A percentile compares a stretch with the other conserved stretches of the same genome.
Conservation (phyloP, 2,797 vertebrate genomes). For the Fundulus diaphanus region DNA sequence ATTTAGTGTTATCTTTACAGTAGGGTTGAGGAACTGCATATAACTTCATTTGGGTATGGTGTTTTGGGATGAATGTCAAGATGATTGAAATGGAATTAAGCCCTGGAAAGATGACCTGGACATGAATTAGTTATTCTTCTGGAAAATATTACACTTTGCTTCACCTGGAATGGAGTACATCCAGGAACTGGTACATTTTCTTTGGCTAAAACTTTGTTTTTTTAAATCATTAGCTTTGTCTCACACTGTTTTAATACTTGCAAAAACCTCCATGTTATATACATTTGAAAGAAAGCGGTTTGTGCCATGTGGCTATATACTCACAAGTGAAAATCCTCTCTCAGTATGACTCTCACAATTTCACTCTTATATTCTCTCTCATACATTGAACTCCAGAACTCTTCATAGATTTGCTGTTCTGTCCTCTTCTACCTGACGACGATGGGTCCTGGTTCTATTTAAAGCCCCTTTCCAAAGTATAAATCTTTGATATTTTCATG, state of each 20-base stretch:
- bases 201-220: background rate
- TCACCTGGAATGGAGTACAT: background rate
- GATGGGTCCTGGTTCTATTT: too few relatives aligned
- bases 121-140: background rate
- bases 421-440: too few relatives aligned
- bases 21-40: background rate
- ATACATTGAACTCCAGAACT: background rate
- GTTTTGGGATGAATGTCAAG: background rate
- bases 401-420: background rate
- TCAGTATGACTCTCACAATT: background rate
- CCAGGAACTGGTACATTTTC: background rate
- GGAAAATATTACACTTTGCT: background rate
- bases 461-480: too few relatives aligned
- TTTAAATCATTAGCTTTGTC: background rate
- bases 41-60: background rate
- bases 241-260: background rate
- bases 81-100: background rate
- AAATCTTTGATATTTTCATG: too few relatives aligned
- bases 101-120: background rate
- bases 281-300: background rate
- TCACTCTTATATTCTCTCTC: background rate
- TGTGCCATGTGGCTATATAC: background rate
- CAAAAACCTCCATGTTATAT: background rate
- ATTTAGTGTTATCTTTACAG: too few relatives aligned
- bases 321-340: background rate